Evolutionary conservation across 2,113 vertebrate genomes (phyloP).

Genomic region (Odocoileus hemionus): DNA sequence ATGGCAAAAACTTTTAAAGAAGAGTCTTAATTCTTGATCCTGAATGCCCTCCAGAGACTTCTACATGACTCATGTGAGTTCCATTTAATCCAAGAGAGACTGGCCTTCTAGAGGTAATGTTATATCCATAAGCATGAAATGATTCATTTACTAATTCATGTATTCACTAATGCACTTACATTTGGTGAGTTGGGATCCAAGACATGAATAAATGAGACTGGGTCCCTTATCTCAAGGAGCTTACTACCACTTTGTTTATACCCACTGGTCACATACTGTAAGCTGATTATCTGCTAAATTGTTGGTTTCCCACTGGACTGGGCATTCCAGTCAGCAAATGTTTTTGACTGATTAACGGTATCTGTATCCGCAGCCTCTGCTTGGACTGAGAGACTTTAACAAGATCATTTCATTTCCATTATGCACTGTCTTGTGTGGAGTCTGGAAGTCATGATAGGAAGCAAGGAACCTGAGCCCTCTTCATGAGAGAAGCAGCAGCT

Average conservation of each 20-base stretch:
- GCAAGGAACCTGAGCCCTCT: background rate
- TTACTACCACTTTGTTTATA: background rate
- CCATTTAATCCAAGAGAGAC: background rate
- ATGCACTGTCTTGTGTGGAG: background rate
- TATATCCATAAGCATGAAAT: background rate
- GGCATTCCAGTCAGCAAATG: background rate
- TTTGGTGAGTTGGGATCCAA: background rate
- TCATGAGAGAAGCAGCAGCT: background rate
- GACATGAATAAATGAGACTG: background rate
- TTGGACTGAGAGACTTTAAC: background rate
- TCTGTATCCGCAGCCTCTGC: background rate
- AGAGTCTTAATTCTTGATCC: slow-evolving; percentile 25
- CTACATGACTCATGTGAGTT: background rate
- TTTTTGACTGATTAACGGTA: background rate
- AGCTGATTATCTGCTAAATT: background rate
- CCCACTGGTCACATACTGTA: background rate
- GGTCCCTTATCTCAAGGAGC: background rate
- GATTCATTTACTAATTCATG: background rate
- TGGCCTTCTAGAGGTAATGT: slow-evolving; percentile 18
- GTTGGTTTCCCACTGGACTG: background rate
- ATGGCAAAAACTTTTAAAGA: slow-evolving; percentile 15
- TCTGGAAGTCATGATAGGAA: background rate
- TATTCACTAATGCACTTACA: background rate
- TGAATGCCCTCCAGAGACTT: background rate
- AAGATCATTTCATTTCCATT: background rate